phyloP scores from a whole-genome alignment of 1,140 invertebrate genomes.

The Trachymyrmex septentrionalis region DNA sequence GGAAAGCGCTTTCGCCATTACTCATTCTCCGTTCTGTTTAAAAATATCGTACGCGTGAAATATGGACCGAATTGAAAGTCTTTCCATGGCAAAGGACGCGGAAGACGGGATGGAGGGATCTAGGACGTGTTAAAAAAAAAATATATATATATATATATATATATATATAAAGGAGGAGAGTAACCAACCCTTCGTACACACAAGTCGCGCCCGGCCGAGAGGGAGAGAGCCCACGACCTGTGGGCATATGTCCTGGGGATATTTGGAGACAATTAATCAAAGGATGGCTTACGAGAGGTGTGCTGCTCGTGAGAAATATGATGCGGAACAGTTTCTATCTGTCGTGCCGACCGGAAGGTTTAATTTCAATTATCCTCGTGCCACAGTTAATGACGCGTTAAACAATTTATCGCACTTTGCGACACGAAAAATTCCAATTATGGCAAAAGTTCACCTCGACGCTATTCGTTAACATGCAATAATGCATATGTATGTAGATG shows the following conservation, averaged over 20 bases:
- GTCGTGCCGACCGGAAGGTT: slow-evolving; percentile 61
- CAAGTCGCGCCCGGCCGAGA: slow-evolving; percentile 50
- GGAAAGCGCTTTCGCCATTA: slow-evolving; percentile 72
- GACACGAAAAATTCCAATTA: slow-evolving; percentile 18
- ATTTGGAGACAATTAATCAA: slow-evolving; percentile 82
- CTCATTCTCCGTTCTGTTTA: slow-evolving; percentile 75
- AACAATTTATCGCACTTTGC: slow-evolving; percentile 8
- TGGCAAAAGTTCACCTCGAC: not conserved
- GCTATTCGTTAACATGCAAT: slow-evolving; percentile 26
- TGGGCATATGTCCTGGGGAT: slow-evolving; percentile 62
- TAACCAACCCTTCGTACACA: slow-evolving; percentile 68
- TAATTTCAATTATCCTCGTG: slow-evolving; percentile 34
- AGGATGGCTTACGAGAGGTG: slow-evolving; percentile 76
- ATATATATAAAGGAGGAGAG: slow-evolving; percentile 60
- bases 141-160: not conserved
- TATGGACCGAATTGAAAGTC: slow-evolving; percentile 78
- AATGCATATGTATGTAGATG: slow-evolving; percentile 11
- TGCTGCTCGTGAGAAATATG: slow-evolving; percentile 82
- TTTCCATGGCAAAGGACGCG: slow-evolving; percentile 61
- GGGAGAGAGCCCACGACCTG: slow-evolving; percentile 58
- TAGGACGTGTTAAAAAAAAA: slow-evolving; percentile 66
- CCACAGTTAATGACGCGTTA: not conserved
- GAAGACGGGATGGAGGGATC: slow-evolving; percentile 60
- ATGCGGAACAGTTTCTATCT: slow-evolving; percentile 78
- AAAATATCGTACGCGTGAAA: slow-evolving; percentile 78